Base-by-base conservation (phyloP, 2,113 vertebrate species). In the Oncorhynchus kisutch region DNA sequence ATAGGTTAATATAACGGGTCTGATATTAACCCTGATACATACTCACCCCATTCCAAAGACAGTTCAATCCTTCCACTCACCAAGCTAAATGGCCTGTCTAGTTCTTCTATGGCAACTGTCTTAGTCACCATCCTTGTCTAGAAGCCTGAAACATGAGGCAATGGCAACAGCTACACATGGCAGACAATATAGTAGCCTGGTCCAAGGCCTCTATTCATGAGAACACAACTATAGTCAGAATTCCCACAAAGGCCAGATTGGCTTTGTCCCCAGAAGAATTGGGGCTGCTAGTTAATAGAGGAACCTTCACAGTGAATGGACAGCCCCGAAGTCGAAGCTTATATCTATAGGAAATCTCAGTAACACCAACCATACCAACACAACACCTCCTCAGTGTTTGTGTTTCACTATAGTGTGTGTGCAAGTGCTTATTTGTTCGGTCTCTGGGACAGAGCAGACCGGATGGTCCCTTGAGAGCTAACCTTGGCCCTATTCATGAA, bases 401-500 rank as follows among this genome's bases (percentile, higher is more conserved):
- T 45, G 39, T 45, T 45, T 45, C 39, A 12, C 39, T 45, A 45
- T 9, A 9, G 51, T 18, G 16, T 5, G 16, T 54, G 16, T 54
- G 13, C 18, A 3, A 79, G 77, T 79, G 76, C 71, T 81, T 81
- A 81, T 89, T 91, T 90, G 89, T 89, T 87, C 77, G 8, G 77
- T 51, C 75, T 81, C 86, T 80, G 84, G 82, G 51, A 54, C 70
- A 80, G 83, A 82, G 67, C 14, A 18, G 70, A 85, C 82, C 90
- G 92, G 92, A 92, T 93, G 92, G 90, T 87, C 85, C 85, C 83
- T 79, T 68, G 70, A 78, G 80, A 76, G 31, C 22, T 12, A 39
- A 16, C 22, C 34, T 66, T 70, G 13, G 90, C 84, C 87, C 91
- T 91, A 93, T 92, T 91, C 88, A 93, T 91, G 88, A 92, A 86